phyloP scores from a whole-genome alignment of 2,888 invertebrate genomes.

The Kryphioiulus occultus region DNA sequence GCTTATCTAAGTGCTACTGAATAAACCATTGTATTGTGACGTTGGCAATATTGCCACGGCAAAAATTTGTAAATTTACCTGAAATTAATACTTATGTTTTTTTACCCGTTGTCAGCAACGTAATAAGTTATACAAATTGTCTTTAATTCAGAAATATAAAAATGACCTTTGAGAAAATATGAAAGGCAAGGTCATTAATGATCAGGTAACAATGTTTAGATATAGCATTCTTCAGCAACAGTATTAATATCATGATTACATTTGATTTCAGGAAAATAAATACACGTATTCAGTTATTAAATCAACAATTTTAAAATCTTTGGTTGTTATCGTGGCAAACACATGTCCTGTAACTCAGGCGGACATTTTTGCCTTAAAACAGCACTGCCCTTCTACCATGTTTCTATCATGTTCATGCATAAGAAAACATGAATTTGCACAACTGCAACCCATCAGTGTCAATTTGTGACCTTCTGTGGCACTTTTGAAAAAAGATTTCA shows the following conservation, averaged over 20 bases:
- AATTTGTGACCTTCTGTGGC: not conserved
- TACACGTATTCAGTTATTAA: not conserved
- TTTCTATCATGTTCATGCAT: not conserved
- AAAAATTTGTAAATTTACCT: too few relatives aligned
- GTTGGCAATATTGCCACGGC: too few relatives aligned
- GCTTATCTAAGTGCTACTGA: too few relatives aligned
- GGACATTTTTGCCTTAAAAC: not conserved
- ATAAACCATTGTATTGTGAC: too few relatives aligned
- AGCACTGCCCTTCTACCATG: not conserved
- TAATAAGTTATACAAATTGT: too few relatives aligned
- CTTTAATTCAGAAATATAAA: too few relatives aligned
- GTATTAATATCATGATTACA: not conserved
- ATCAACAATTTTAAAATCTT: not conserved
- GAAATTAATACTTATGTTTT: too few relatives aligned
- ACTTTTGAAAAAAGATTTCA: not conserved
- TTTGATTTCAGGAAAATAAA: not conserved
- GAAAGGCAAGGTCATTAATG: not conserved
- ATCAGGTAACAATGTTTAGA: not conserved
- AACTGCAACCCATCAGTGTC: not conserved
- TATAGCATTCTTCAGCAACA: not conserved
- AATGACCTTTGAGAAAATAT: not conserved
- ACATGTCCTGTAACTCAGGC: not conserved
- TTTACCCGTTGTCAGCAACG: too few relatives aligned
- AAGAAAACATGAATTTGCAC: not conserved
- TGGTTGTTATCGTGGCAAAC: not conserved